Evolutionary conservation across 2,113 vertebrate genomes (phyloP).

Genomic region (Daboia siamensis): DNA sequence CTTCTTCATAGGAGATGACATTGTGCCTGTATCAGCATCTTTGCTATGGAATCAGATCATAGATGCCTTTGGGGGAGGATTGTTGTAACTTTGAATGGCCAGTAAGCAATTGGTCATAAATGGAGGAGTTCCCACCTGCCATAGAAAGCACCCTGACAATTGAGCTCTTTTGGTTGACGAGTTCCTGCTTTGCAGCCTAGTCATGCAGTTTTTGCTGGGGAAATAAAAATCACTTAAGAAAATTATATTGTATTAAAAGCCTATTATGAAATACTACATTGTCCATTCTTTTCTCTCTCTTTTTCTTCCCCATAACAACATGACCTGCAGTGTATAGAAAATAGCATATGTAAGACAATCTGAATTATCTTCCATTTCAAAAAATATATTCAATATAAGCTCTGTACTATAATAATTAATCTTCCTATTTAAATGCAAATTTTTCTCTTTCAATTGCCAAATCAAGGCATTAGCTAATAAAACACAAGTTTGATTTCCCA

Average conservation of each 20-base stretch:
- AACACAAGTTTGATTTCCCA: conserved; percentile 69
- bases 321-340: conserved; percentile 65
- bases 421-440: conserved; percentile 82
- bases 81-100: not conserved
- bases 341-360: conserved; percentile 66
- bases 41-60: not conserved
- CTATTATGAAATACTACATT: conserved; percentile 68
- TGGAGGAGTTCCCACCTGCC: not conserved
- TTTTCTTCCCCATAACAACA: conserved; percentile 50
- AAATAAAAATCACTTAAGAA: conserved; percentile 52
- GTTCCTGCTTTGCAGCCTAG: conserved; percentile 42
- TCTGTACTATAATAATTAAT: conserved; percentile 74
- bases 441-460: conserved; percentile 66
- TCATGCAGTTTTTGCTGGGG: conserved; percentile 54
- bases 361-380: conserved; percentile 69
- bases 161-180: conserved; percentile 42
- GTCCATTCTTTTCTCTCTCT: conserved; percentile 25
- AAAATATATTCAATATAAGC: conserved; percentile 69
- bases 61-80: not conserved
- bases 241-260: conserved; percentile 58
- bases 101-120: not conserved
- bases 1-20: not conserved
- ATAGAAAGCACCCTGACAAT: not conserved
- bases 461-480: conserved; percentile 70
- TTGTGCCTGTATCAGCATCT: not conserved